These are phyloP conservation scores for Hippoglossus hippoglossus DNA, from an alignment of 2,797 vertebrate species.

Conservation along the genomic window DNA sequence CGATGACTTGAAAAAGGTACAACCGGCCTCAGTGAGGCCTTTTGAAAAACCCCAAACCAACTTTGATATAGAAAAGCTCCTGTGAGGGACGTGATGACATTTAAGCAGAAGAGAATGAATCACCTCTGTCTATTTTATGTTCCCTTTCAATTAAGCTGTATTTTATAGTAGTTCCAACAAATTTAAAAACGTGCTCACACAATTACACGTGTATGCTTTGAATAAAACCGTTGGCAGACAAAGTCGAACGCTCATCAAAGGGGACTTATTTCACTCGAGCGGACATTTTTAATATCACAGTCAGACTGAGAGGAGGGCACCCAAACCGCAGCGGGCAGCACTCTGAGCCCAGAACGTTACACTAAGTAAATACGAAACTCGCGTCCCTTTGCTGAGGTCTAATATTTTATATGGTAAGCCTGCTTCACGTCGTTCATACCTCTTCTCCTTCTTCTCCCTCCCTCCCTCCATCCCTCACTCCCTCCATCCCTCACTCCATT, in stretches of 20 bases:
- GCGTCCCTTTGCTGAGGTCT: constrained; percentile 44
- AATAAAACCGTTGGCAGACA: not conserved
- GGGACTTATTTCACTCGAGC: constrained; percentile 19
- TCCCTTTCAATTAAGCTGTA: constrained; percentile 7
- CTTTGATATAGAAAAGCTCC: not conserved
- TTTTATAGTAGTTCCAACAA: constrained; percentile 3
- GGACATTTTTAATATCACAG: constrained; percentile 40
- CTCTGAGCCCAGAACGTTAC: constrained; percentile 23
- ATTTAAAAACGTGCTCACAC: not conserved
- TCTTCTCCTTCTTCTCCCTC: constrained; percentile 19
- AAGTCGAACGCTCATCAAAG: constrained; percentile 8
- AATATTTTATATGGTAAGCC: constrained; percentile 65
- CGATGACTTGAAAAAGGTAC: not conserved
- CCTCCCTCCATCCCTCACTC: not conserved
- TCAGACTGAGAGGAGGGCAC: constrained; percentile 25
- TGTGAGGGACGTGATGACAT: not conserved
- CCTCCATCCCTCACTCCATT: constrained; percentile 11
- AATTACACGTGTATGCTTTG: not conserved
- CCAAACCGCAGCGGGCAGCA: constrained; percentile 23
- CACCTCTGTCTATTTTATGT: constrained; percentile 12
- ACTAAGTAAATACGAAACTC: constrained; percentile 37
- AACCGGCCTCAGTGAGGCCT: not conserved
- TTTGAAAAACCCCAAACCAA: not conserved
- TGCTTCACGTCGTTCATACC: constrained; percentile 40
- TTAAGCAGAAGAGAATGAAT: constrained; percentile 9